Evolutionary conservation across 2,797 vertebrate genomes (phyloP), one percentile per base, ranked within the genome.

Genomic region (Tadarida brasiliensis): DNA sequence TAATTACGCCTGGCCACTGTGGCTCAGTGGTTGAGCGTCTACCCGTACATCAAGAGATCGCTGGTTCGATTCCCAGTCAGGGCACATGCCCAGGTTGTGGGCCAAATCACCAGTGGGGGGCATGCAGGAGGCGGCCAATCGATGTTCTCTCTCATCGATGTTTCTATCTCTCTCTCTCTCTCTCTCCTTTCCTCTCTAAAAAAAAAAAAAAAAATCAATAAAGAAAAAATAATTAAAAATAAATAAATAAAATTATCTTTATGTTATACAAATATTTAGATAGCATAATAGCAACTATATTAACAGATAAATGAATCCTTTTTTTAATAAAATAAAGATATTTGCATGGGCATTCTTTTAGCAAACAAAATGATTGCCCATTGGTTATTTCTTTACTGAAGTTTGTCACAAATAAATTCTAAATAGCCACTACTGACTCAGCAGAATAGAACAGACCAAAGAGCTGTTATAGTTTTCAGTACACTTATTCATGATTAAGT

Each of bases 401-500:
- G 1, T 26, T 24, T 71, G 33, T 10, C 24, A 83, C 51, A 74
- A 56, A 91, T 65, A 70, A 61, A 89, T 86, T 89, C n/a, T 67
- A 92, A 93, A 81, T 51, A 83, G 59, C 6, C 7, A 90, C n/a
- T 86, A 65, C 26, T 51, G 24, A n/a, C 56, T 30, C 7, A 59
- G 30, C 5, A 81, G 39, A 17, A 71, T 9, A 61, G 11, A 83
- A 6, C 39, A 88, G 67, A 22, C 81, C 54, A 57, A 96, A 87
- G 83, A 80, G 61, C 89, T 91, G 67, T 94, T 95, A 56, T 71
- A 24, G 15, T 28, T 81, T 88, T 44, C 30, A 73, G 92, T 11
- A 47, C 30, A 96, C n/a, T 96, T 39, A 94, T 97, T 97, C 68
- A 94, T 95, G 94, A 87, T 96, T 86, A 95, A 97, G 80, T 70